A percentile compares a stretch with the other conserved stretches of the same genome.
Conservation (phyloP, 2,113 vertebrate genomes). For the Athene noctua region DNA sequence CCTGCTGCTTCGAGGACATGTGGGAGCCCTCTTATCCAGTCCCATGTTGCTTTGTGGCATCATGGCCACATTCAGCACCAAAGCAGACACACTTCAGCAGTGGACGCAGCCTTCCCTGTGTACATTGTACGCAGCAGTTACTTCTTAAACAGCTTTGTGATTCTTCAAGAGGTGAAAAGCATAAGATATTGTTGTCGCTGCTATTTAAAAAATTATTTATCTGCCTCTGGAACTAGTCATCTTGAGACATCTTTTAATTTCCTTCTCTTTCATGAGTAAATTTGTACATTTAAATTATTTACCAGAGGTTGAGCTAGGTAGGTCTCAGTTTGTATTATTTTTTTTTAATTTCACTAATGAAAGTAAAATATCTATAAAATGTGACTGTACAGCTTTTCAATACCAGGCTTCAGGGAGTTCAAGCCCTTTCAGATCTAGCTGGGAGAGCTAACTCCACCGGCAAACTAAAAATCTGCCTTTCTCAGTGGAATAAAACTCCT, state of each 20-base stretch:
- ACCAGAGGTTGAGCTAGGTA: conserved; percentile 9
- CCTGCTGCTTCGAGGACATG: neutral
- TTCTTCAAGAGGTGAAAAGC: neutral
- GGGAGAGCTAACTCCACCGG: neutral
- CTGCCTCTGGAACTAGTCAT: neutral
- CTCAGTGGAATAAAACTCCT: conserved; percentile 36
- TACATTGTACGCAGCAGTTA: neutral
- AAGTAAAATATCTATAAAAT: conserved; percentile 26
- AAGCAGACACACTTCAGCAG: neutral
- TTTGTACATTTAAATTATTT: conserved; percentile 12
- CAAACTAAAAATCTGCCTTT: conserved; percentile 20
- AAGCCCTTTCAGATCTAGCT: conserved; percentile 23
- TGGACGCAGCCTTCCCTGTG: neutral
- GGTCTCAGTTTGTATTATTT: neutral
- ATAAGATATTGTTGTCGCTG: neutral
- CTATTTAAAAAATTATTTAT: neutral
- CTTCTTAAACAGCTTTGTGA: neutral
- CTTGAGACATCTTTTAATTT: conserved; percentile 32
- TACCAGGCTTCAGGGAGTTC: conserved; percentile 36
- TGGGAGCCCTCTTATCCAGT: neutral
- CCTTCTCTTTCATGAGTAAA: conserved; percentile 19
- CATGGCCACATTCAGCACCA: neutral
- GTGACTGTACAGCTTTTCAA: neutral
- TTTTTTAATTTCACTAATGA: neutral
- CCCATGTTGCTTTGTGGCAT: accelerated